These are phyloP conservation scores for Cephalophus harveyi DNA, from an alignment of 2,113 vertebrate genomes.

Conservation along the genomic window DNA sequence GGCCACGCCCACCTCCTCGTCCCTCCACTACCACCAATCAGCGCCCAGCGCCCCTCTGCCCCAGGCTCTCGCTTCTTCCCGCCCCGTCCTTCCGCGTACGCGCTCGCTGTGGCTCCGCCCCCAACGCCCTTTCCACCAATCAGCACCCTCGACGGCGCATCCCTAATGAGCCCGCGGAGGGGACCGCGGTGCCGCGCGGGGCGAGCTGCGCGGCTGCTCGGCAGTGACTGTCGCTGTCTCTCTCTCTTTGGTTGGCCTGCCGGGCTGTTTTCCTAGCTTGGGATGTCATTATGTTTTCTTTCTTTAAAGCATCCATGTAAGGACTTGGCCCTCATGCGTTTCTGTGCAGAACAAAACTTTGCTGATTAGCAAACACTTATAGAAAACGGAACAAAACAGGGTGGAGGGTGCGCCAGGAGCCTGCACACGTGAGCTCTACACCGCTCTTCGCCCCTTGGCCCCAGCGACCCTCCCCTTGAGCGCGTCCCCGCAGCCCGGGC, in stretches of 20 bases:
- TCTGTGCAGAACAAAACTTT: not conserved
- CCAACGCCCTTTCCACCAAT: slow-evolving; percentile 6
- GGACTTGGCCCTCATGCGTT: not conserved
- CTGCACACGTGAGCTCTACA: not conserved
- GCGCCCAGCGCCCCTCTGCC: not conserved
- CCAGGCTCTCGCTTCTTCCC: not conserved
- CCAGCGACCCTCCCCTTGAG: not conserved
- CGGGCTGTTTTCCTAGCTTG: not conserved
- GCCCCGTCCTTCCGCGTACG: not conserved
- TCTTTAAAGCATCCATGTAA: not conserved
- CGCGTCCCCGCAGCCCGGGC: not conserved
- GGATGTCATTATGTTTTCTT: not conserved
- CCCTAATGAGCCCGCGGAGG: slow-evolving; percentile 38
- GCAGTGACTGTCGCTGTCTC: fast-evolving
- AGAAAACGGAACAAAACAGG: not conserved
- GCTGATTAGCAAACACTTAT: not conserved
- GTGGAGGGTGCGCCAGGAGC: not conserved
- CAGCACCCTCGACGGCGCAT: slow-evolving; percentile 8
- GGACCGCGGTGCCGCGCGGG: not conserved
- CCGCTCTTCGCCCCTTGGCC: not conserved
- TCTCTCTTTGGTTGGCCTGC: not conserved
- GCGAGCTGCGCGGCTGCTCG: not conserved
- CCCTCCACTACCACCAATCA: not conserved
- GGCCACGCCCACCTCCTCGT: not conserved
- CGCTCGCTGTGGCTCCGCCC: not conserved